Evolutionary conservation across 2,113 vertebrate species (phyloP), one percentile per base, ranked within the genome.

Genomic region (Hylia prasina): DNA sequence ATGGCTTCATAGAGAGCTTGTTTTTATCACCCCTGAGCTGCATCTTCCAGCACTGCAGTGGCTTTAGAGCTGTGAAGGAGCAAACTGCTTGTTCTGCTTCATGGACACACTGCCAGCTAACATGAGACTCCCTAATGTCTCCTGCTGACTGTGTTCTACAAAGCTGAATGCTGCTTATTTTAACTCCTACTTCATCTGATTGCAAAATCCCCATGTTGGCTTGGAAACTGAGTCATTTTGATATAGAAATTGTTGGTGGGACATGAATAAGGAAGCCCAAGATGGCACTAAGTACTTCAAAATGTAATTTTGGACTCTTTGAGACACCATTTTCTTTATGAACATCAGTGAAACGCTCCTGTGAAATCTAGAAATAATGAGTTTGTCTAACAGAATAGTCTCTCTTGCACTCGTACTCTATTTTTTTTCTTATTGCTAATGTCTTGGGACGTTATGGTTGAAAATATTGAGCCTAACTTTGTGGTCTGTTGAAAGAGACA

Each of bases 61-160:
- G 68, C 88, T 92, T 78, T 87, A 60, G 80, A 81, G 82, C 79
- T 94, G 76, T 80, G 92, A 77, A 61, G 76, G 78, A 95, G 73
- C 89, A 82, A 78, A 84, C 85, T 82, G 71, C 72, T 89, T 58
- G 63, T 93, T 86, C 82, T 89, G 87, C 93, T 87, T 84, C 79
- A 57, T 21, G 30, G 75, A 75, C 48, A 23, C 56, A 17, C 57
- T 85, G 69, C 76, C 51, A 82, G 76, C 89, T 92, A 87, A 83
- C 92, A 73, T 66, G 82, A 94, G 68, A 81, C 58, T 91, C 75
- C 39, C 70, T 45, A 31, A 69, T 70, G 56, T 61, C 79, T 95
- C 91, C 93, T 93, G 53, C 89, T 89, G 91, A 53, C 60, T 65
- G 24, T 27, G 50, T 54, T 76, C 69, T 83, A 5, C 44, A 68